Evolutionary conservation across 2,113 vertebrate genomes (phyloP).

Genomic region (Boleophthalmus pectinirostris): DNA sequence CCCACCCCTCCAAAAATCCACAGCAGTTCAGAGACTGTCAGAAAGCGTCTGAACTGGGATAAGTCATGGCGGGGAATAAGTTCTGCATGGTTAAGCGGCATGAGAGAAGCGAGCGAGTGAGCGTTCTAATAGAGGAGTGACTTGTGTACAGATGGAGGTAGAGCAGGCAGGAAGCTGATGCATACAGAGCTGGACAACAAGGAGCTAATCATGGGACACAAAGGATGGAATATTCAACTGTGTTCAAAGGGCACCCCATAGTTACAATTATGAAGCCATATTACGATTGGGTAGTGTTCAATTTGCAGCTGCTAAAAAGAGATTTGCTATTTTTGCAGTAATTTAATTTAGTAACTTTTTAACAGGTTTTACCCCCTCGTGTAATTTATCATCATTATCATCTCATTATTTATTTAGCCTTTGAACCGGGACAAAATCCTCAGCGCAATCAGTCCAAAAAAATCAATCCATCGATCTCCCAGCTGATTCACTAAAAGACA

Average conservation of each 20-base stretch:
- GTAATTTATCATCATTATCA: neutral
- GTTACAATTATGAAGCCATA: neutral
- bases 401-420: neutral
- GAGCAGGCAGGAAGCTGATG: constrained; percentile 24
- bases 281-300: neutral
- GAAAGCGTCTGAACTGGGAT: constrained; percentile 48
- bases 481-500: neutral
- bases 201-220: constrained; percentile 3
- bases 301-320: neutral
- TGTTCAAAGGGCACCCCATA: neutral
- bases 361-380: neutral
- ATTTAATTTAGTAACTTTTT: neutral
- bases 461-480: neutral
- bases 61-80: constrained; percentile 50
- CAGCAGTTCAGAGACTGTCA: constrained; percentile 42
- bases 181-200: constrained; percentile 39
- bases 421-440: neutral
- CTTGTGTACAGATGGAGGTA: constrained; percentile 57
- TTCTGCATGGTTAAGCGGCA: constrained; percentile 61
- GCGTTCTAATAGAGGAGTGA: constrained; percentile 42
- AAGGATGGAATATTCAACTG: constrained; percentile 2
- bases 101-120: constrained; percentile 44
- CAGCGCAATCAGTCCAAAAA: neutral
- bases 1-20: constrained; percentile 8
- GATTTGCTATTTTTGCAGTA: neutral